phyloP scores from a whole-genome alignment of 2,888 invertebrate genomes.

The Apomyelois bistriatella region DNA sequence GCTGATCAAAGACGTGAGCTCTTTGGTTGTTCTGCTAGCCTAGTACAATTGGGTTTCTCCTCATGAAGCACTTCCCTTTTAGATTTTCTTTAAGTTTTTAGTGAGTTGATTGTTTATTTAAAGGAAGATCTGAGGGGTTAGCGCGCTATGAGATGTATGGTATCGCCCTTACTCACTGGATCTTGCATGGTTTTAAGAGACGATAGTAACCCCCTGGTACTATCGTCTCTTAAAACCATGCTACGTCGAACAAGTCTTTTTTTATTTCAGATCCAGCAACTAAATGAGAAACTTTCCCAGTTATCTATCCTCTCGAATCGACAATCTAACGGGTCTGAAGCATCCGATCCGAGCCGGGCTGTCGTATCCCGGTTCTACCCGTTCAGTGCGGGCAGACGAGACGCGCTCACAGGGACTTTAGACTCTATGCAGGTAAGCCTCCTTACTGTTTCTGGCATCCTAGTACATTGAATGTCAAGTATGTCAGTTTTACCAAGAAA shows the following conservation, averaged over 20 bases:
- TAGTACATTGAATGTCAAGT: too few relatives aligned
- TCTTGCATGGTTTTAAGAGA: too few relatives aligned
- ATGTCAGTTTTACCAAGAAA: too few relatives aligned
- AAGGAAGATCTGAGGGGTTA: too few relatives aligned
- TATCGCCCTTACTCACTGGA: too few relatives aligned
- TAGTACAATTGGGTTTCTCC: not conserved
- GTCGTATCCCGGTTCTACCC: slow-evolving; percentile 66
- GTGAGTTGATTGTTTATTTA: too few relatives aligned
- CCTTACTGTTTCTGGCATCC: not conserved
- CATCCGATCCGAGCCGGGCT: slow-evolving; percentile 20
- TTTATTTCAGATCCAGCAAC: slow-evolving; percentile 52
- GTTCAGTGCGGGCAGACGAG: slow-evolving; percentile 48
- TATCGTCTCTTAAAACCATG: too few relatives aligned
- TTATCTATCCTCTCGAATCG: slow-evolving; percentile 52
- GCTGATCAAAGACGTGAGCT: slow-evolving; percentile 66
- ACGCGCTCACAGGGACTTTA: slow-evolving; percentile 30
- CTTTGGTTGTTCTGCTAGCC: not conserved
- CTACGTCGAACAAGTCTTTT: slow-evolving; percentile 5
- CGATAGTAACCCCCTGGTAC: too few relatives aligned
- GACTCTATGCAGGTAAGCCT: slow-evolving; percentile 68
- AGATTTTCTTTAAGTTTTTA: too few relatives aligned
- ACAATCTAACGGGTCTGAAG: slow-evolving; percentile 40
- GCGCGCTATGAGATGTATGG: too few relatives aligned
- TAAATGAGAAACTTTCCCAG: slow-evolving; percentile 55
- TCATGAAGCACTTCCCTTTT: too few relatives aligned